phyloP scores from a whole-genome alignment of 2,888 invertebrate species.

The Drosophila macrospina region DNA sequence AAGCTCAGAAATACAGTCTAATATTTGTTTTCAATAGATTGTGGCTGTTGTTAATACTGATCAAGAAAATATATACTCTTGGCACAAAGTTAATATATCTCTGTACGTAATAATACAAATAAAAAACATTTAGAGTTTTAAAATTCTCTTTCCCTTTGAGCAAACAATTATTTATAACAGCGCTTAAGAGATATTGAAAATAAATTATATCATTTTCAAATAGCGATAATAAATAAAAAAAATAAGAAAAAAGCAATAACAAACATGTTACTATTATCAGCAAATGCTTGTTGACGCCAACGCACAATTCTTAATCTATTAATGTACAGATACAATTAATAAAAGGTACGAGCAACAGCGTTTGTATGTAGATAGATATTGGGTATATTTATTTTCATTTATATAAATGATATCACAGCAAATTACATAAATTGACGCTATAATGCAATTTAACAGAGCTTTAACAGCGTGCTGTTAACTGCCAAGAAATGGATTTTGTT shows the following conservation, averaged over 20 bases:
- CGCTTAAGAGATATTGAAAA: background rate
- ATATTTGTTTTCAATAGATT: too few species aligned
- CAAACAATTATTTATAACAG: background rate
- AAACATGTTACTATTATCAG: background rate
- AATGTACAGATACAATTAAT: background rate
- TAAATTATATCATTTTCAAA: background rate
- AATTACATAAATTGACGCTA: background rate
- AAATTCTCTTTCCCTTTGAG: background rate
- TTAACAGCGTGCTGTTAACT: conserved; percentile 8
- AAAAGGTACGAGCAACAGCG: background rate
- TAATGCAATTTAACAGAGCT: background rate
- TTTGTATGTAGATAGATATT: background rate
- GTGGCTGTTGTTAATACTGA: too few species aligned
- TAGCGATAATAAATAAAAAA: too few species aligned
- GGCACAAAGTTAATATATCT: too few species aligned
- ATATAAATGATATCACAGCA: background rate
- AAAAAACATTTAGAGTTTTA: background rate
- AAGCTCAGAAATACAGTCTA: too few species aligned
- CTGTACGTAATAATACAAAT: too few species aligned
- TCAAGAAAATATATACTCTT: too few species aligned
- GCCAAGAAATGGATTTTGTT: too few species aligned
- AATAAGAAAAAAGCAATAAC: background rate
- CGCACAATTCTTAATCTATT: background rate
- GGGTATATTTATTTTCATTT: background rate
- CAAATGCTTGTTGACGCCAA: background rate